These are phyloP conservation scores for Pterobdella sp. DNA, from an alignment of 2,888 invertebrate genomes.

Conservation along the genomic window DNA sequence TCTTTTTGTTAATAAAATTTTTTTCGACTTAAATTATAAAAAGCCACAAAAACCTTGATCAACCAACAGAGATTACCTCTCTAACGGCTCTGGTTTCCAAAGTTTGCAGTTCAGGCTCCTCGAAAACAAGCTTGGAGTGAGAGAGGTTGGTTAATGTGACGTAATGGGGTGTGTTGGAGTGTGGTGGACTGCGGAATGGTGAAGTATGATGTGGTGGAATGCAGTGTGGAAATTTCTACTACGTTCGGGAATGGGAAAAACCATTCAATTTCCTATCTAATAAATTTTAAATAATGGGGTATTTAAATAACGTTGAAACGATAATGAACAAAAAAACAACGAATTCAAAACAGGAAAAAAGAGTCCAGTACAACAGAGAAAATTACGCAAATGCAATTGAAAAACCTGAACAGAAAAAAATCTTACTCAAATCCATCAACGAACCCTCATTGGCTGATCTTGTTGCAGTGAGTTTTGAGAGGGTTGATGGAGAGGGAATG, in stretches of 20 bases:
- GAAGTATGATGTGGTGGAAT: background rate
- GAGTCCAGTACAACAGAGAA: constrained; percentile 86
- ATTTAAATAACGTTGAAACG: background rate
- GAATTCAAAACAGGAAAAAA: constrained; percentile 60
- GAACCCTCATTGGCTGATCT: constrained; percentile 77
- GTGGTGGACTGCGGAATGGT: background rate
- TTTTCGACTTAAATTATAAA: too few species aligned
- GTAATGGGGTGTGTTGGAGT: too few species aligned
- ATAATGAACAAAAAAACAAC: background rate
- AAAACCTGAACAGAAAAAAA: constrained; percentile 61
- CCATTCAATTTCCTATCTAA: too few species aligned
- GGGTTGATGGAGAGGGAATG: background rate
- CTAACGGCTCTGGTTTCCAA: constrained; percentile 95
- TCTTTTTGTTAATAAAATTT: too few species aligned
- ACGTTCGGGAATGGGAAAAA: too few species aligned
- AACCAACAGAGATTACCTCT: constrained; percentile 65
- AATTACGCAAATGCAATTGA: constrained; percentile 72
- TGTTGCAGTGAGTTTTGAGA: constrained; percentile 59
- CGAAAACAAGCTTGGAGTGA: constrained; percentile 77
- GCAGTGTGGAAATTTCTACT: background rate
- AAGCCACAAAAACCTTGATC: background rate
- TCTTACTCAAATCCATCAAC: constrained; percentile 64
- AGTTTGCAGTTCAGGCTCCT: constrained; percentile 85
- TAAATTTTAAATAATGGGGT: background rate
- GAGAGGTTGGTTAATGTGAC: constrained; percentile 55